A percentile compares a stretch with the other conserved stretches of the same genome.
phyloP scores from a whole-genome alignment of 2,888 invertebrate species.

The Nectonema munidae region DNA sequence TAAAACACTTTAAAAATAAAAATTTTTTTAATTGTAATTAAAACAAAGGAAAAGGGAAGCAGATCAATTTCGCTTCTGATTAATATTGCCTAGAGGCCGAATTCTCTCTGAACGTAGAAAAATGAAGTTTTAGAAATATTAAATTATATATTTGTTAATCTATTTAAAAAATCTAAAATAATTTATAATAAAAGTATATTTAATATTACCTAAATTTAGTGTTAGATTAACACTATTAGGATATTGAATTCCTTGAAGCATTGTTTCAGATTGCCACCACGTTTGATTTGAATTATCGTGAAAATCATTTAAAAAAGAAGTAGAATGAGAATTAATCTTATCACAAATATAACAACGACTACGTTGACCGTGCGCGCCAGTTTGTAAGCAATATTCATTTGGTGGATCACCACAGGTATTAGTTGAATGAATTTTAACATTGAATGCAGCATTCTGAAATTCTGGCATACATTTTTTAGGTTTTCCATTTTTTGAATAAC shows the following conservation, averaged over 20 bases:
- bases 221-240: slow-evolving; percentile 71
- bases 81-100: too few species aligned
- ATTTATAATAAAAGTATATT: slow-evolving; percentile 1
- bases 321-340: slow-evolving; percentile 31
- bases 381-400: slow-evolving; percentile 60
- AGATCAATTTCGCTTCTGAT: too few species aligned
- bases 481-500: slow-evolving; percentile 22
- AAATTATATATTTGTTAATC: too few species aligned
- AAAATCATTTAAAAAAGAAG: slow-evolving; percentile 51
- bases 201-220: slow-evolving; percentile 36
- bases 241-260: slow-evolving; percentile 62
- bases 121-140: too few species aligned
- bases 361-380: slow-evolving; percentile 32
- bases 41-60: too few species aligned
- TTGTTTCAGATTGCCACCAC: slow-evolving; percentile 94
- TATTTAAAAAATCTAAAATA: too few species aligned
- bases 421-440: slow-evolving; percentile 52
- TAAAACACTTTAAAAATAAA: too few species aligned
- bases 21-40: too few species aligned
- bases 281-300: slow-evolving; percentile 59
- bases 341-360: slow-evolving; percentile 29
- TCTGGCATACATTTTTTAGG: slow-evolving; percentile 63
- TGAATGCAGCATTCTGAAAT: slow-evolving; percentile 78
- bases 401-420: slow-evolving; percentile 65
- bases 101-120: too few species aligned